Base-by-base conservation (phyloP, 2,113 vertebrate species). In the Polyodon spathula region DNA sequence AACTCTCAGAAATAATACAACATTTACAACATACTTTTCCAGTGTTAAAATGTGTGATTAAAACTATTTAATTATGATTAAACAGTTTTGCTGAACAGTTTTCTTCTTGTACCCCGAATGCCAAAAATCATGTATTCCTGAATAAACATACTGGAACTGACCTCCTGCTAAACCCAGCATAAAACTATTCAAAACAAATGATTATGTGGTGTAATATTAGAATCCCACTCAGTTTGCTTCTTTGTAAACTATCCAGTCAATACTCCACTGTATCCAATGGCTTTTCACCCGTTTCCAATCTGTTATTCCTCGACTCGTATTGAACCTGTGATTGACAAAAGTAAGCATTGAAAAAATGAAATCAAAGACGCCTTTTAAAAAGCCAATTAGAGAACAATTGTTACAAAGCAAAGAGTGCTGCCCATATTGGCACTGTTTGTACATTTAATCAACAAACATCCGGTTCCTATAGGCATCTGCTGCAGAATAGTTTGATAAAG, bases 401-500 rank as follows among this genome's bases (percentile, higher is more conserved):
- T 37, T 37, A 55, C 53, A 55, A 55, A 55, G 53, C 53, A 55
- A 55, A 55, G 15, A 55, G 27, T 6, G n/a, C 9, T 27, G 53
- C 77, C 75, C 74, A 77, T 79, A 73, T 73, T 81, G 80, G 80
- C 81, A 73, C 54, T 10, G 65, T 65, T 71, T 73, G 74, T 63
- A 66, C 73, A 77, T 77, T 77, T 73, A 83, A 84, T 88, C 86
- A 86, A 82, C 80, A 85, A 84, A 84, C 86, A 84, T 83, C 86
- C 87, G 84, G 83, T 72, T 79, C 63, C 69, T 61, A 50, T 70
- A 66, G 74, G 54, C 66, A 40, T 50, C 64, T 59, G 54, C 62
- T 52, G 61, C 62, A 53, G 68, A 66, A 68, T 68, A 63, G 46
- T 70, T 62, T 82, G 83, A 84, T 83, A 69, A 40, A 61, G 66